Base-by-base conservation (phyloP, 2,113 vertebrate species). In the Crotalus viridis region DNA sequence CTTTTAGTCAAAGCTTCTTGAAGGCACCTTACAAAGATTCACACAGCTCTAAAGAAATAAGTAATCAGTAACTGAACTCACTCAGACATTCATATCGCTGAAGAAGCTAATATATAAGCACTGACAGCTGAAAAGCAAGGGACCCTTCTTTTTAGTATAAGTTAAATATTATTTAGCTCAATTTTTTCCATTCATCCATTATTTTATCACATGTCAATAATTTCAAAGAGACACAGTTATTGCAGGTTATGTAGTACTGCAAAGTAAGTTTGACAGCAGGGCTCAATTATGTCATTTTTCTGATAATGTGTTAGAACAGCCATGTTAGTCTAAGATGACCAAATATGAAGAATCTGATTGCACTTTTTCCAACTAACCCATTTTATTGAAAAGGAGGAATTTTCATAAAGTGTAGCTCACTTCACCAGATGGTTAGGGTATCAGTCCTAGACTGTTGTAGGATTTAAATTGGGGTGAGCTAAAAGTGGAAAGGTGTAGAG, bases 231-330 rank as follows among this genome's bases (percentile, higher is more conserved):
- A 57, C 33, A 9, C 17, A n/a, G 89, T 57, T 52, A 81, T 22
- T 4, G 21, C 4, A 57, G 81, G 88, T 0, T 0, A 0, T 28
- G 1, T 21, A 74, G 54, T 4, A 2, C 56, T 81, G 74, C 33
- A 43, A 81, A 81, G 33, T 39, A 81, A 17, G 17, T 81, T 39
- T 81, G 5, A 39, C 39, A 19, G n/a, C 2, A 2, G n/a, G 17
- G 33, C 19, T 81, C 33, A 81, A 21, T 81, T 39, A 21, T 39
- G 74, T 81, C 39, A 39, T 39, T 81, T 81, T 81, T 81, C 33
- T 9, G 33, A 21, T 81, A 81, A 39, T 43, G 33, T 81, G 33
- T 15, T 17, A 74, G n/a, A 39, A 17, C 6, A 74, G n/a, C 33
- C n/a, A 33, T 69, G 13, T 15, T 74, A 33, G n/a, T 74, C n/a